A percentile compares a stretch with the other conserved stretches of the same genome.
These are phyloP conservation scores for Menidia beryllina DNA, from an alignment of 2,113 vertebrate genomes.

Conservation along the genomic window DNA sequence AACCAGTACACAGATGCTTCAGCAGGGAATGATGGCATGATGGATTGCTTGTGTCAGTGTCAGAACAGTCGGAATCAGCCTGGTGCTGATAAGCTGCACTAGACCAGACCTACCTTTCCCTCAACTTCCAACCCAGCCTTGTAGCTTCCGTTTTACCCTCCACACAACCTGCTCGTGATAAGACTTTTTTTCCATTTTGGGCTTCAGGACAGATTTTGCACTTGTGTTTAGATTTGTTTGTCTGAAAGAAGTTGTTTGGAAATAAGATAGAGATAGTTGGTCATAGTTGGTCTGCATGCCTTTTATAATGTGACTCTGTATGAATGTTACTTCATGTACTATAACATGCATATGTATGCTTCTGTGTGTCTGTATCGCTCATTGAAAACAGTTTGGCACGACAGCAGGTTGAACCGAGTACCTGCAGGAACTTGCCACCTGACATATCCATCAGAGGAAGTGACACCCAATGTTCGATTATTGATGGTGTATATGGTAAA, in stretches of 20 bases:
- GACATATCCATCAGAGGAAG: slow-evolving; percentile 67
- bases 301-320: background rate
- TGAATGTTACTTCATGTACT: background rate
- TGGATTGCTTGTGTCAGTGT: slow-evolving; percentile 88
- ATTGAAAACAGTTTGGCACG: slow-evolving; percentile 25
- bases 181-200: background rate
- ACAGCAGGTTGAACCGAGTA: slow-evolving; percentile 39
- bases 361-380: background rate
- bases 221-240: background rate
- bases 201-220: background rate
- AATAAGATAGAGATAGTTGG: background rate
- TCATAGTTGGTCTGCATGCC: background rate
- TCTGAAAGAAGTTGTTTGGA: slow-evolving; percentile 3
- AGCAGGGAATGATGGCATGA: slow-evolving; percentile 84
- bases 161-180: slow-evolving; percentile 23
- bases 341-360: background rate
- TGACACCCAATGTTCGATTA: slow-evolving; percentile 60
- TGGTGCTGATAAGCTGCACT: slow-evolving; percentile 82
- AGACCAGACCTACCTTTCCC: slow-evolving; percentile 67
- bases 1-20: slow-evolving; percentile 73
- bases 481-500: slow-evolving; percentile 74
- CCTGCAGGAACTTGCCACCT: slow-evolving; percentile 56
- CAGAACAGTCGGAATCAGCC: slow-evolving; percentile 85
- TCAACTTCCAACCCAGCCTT: slow-evolving; percentile 68
- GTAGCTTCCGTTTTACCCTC: slow-evolving; percentile 48